Evolutionary conservation across 2,113 vertebrate genomes (phyloP).

Genomic region (Alouatta palliata): DNA sequence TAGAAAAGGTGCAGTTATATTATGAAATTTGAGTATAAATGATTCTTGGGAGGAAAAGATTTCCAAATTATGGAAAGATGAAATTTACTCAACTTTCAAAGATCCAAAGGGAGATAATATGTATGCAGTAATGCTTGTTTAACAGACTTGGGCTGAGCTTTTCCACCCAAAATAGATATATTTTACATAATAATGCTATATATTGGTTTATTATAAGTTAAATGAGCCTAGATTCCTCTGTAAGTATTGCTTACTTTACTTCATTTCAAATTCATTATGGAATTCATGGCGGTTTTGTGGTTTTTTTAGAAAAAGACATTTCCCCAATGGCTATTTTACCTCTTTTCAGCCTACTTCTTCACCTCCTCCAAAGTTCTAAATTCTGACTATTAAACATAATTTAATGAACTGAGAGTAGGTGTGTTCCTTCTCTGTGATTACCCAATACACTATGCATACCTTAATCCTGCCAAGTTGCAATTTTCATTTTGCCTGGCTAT

Average conservation of each 20-base stretch:
- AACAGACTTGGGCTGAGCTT: slow-evolving; percentile 45
- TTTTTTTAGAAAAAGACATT: slow-evolving; percentile 50
- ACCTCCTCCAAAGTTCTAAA: slow-evolving; percentile 20
- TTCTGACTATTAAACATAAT: background rate
- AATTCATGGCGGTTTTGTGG: background rate
- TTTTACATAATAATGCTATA: slow-evolving; percentile 74
- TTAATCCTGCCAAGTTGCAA: background rate
- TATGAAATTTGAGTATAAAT: slow-evolving; percentile 27
- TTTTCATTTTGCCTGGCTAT: background rate
- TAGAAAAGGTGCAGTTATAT: slow-evolving; percentile 37
- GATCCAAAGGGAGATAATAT: slow-evolving; percentile 49
- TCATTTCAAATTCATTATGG: slow-evolving; percentile 60
- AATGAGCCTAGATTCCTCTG: background rate
- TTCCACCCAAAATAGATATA: slow-evolving; percentile 59
- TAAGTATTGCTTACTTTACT: slow-evolving; percentile 51
- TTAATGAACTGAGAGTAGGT: slow-evolving; percentile 31
- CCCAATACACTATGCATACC: background rate
- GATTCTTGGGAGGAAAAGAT: slow-evolving; percentile 52
- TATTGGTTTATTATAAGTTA: slow-evolving; percentile 57
- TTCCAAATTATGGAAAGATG: slow-evolving; percentile 69
- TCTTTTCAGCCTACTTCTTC: slow-evolving; percentile 18
- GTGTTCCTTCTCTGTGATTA: background rate
- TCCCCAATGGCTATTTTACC: background rate
- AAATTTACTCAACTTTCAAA: slow-evolving; percentile 73
- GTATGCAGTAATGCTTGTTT: slow-evolving; percentile 52